Evolutionary conservation across 2,113 vertebrate species (phyloP).

Genomic region (Myiagra hebetior): DNA sequence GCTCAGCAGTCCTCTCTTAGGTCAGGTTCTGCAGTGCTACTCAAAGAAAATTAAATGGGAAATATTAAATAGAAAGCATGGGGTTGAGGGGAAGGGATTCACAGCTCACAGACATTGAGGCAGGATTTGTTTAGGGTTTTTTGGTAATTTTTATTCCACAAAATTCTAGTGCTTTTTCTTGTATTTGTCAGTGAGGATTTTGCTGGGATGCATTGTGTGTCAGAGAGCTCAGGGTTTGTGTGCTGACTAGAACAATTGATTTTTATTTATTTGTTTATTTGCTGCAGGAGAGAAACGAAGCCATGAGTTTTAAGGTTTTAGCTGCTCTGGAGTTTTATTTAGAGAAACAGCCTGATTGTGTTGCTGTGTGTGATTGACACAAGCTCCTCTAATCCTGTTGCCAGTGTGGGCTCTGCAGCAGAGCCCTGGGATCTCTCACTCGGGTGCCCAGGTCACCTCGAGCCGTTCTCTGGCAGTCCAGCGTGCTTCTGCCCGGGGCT

Average conservation of each 20-base stretch:
- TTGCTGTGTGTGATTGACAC: background rate
- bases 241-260: conserved; percentile 39
- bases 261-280: conserved; percentile 37
- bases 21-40: background rate
- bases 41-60: background rate
- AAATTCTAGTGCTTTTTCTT: background rate
- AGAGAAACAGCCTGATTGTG: background rate
- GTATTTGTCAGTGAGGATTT: conserved; percentile 3
- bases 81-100: background rate
- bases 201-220: background rate
- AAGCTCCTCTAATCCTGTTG: background rate
- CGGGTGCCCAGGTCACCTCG: background rate
- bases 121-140: background rate
- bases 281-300: background rate
- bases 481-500: background rate
- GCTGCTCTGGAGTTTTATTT: conserved; percentile 7
- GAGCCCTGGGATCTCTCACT: background rate
- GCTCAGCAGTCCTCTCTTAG: background rate
- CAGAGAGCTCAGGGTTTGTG: background rate
- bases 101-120: background rate
- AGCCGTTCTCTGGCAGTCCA: background rate
- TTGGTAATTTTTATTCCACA: background rate
- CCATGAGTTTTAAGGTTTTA: background rate
- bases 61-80: background rate
- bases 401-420: background rate